These are phyloP conservation scores for Tetragnatha montana DNA, from an alignment of 2,888 invertebrate species.

Conservation along the genomic window DNA sequence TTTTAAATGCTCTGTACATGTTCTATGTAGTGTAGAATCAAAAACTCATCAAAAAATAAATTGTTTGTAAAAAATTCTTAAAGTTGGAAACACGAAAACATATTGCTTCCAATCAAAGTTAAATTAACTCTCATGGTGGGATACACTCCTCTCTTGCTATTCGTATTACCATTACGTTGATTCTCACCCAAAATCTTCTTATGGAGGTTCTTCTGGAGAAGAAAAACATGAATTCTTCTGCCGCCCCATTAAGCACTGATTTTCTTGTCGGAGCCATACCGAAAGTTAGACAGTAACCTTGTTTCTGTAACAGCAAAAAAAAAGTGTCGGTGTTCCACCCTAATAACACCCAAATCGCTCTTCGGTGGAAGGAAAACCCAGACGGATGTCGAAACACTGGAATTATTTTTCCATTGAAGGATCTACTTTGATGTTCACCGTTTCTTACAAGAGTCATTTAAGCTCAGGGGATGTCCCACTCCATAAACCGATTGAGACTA, in stretches of 20 bases:
- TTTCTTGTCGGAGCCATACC: conserved; percentile 5
- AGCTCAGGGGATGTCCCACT: conserved; percentile 1
- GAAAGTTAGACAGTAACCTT: conserved; percentile 31
- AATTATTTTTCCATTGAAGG: conserved; percentile 40
- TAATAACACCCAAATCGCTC: conserved; percentile 20
- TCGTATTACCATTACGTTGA: too few species aligned
- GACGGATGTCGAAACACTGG: conserved; percentile 51
- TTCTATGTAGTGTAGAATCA: too few species aligned
- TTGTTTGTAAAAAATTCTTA: too few species aligned
- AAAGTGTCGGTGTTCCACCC: conserved; percentile 36
- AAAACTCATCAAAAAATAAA: too few species aligned
- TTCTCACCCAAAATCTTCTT: too few species aligned
- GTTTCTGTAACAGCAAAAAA: conserved; percentile 35
- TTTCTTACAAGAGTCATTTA: conserved; percentile 6
- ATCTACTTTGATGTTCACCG: neutral
- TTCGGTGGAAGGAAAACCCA: conserved; percentile 29
- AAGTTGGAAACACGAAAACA: too few species aligned
- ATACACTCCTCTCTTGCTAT: too few species aligned
- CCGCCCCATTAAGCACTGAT: neutral
- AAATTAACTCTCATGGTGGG: too few species aligned
- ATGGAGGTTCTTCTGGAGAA: neutral
- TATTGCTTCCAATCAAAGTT: too few species aligned
- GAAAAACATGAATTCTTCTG: neutral
- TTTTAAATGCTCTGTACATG: too few species aligned
- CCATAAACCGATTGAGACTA: conserved; percentile 26